Conservation (phyloP, 2,888 invertebrate genomes). For the Rhamnusium bicolor region DNA sequence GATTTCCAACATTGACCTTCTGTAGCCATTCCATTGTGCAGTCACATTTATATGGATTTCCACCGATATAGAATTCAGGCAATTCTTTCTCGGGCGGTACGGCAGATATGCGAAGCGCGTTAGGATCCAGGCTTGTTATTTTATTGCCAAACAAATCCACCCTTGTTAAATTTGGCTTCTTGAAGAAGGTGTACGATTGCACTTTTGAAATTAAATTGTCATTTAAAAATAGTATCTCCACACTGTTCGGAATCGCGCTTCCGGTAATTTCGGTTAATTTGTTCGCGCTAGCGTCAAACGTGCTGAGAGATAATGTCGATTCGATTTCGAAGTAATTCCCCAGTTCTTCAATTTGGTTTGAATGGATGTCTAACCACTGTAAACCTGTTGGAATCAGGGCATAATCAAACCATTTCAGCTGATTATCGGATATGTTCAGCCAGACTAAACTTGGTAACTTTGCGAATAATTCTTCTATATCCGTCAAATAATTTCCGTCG, state of each 20-base stretch:
- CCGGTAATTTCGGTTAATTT: conserved; percentile 86
- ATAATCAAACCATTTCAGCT: conserved; percentile 88
- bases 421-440: conserved; percentile 90
- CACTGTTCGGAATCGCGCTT: conserved; percentile 87
- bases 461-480: conserved; percentile 85
- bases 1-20: conserved; percentile 83
- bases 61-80: conserved; percentile 88
- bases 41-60: conserved; percentile 90
- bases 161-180: conserved; percentile 87
- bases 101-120: conserved; percentile 83
- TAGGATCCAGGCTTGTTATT: conserved; percentile 83
- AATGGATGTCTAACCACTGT: conserved; percentile 89
- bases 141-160: conserved; percentile 88
- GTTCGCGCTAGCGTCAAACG: conserved; percentile 88
- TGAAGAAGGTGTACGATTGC: conserved; percentile 90
- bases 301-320: conserved; percentile 83
- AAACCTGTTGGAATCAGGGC: conserved; percentile 88
- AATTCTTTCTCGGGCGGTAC: conserved; percentile 81
- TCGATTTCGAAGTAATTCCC: conserved; percentile 90
- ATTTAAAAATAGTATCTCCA: conserved; percentile 84
- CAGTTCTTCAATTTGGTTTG: conserved; percentile 86
- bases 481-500: conserved; percentile 86
- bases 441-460: conserved; percentile 87
- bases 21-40: conserved; percentile 94
- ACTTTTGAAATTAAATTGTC: conserved; percentile 88